Conservation (phyloP, 2,888 invertebrate species). For the Diarsia brunnea region DNA sequence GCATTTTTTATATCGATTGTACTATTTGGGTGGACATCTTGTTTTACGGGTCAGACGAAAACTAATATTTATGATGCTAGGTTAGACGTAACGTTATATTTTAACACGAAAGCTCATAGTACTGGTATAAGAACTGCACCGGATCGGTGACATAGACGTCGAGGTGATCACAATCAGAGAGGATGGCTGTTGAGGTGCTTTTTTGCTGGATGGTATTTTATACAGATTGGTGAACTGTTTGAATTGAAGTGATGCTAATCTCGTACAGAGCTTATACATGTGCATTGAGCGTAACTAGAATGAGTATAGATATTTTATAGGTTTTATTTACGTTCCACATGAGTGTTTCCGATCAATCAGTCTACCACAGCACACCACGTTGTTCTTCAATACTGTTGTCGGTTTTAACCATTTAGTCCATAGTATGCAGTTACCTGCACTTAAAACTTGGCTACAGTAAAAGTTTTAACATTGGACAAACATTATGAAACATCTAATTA, state of each 20-base stretch:
- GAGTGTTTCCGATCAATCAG: slow-evolving; percentile 26
- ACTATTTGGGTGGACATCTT: slow-evolving; percentile 41
- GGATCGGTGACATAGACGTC: neutral
- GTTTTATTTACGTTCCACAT: slow-evolving; percentile 38
- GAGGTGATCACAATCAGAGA: neutral
- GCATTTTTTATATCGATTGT: slow-evolving; percentile 56
- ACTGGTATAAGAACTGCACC: neutral
- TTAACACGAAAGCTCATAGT: slow-evolving; percentile 32
- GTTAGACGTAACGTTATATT: slow-evolving; percentile 60
- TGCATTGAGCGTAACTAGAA: slow-evolving; percentile 17
- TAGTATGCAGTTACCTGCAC: slow-evolving; percentile 34
- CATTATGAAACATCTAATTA: slow-evolving; percentile 39
- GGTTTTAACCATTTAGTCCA: slow-evolving; percentile 19
- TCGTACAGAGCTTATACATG: neutral
- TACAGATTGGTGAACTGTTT: neutral
- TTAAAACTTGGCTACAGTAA: slow-evolving; percentile 51
- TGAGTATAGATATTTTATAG: slow-evolving; percentile 37
- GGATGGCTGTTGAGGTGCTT: neutral
- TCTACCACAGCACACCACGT: slow-evolving; percentile 14
- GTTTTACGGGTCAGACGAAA: slow-evolving; percentile 54
- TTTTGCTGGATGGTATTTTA: neutral
- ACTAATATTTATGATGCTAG: slow-evolving; percentile 61
- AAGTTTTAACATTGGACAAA: slow-evolving; percentile 45
- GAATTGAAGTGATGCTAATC: neutral
- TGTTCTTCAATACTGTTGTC: slow-evolving; percentile 25